These are phyloP conservation scores for Morelia viridis DNA, from an alignment of 2,797 vertebrate genomes.

Conservation along the genomic window DNA sequence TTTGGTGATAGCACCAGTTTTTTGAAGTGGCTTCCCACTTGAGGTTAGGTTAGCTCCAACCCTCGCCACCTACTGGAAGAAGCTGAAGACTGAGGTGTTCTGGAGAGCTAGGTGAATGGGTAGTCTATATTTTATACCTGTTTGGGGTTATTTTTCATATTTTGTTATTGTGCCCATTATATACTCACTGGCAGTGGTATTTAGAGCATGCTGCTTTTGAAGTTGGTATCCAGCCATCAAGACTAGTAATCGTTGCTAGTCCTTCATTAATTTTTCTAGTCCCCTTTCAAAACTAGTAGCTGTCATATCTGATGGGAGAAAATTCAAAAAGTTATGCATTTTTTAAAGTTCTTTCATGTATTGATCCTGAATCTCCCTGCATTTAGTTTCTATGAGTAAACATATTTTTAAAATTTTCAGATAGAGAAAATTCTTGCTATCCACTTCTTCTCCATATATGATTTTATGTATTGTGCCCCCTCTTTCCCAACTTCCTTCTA, in stretches of 20 bases:
- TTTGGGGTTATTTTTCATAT: background rate
- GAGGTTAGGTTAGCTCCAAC: background rate
- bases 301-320: background rate
- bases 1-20: background rate
- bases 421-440: background rate
- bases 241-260: background rate
- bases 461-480: background rate
- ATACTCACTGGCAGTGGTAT: background rate
- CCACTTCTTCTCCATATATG: background rate
- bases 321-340: background rate
- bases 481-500: background rate
- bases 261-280: background rate
- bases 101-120: background rate
- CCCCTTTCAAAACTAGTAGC: background rate
- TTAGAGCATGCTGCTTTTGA: background rate
- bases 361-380: background rate
- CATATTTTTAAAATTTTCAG: background rate
- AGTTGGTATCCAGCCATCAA: background rate
- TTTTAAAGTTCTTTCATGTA: background rate
- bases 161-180: background rate
- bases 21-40: background rate
- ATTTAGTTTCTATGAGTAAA: background rate
- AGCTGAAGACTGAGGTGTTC: background rate
- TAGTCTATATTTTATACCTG: background rate
- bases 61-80: background rate